Percentiles rank a stretch among this genome's conserved stretches.
Conservation (phyloP, 2,888 invertebrate species). For the Congeria kusceri region DNA sequence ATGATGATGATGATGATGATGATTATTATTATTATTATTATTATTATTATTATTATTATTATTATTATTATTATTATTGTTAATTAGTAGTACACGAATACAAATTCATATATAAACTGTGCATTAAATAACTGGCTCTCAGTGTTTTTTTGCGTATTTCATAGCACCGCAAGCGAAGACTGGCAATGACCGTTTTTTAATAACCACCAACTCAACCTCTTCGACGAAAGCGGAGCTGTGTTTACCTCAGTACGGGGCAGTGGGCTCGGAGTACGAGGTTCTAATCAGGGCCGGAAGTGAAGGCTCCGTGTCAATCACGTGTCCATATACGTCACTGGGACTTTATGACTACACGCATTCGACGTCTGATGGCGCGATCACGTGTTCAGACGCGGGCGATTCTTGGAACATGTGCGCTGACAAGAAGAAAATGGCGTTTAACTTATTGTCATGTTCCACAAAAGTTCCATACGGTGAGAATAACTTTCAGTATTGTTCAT, state of each 20-base stretch:
- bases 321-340: slow-evolving; percentile 56
- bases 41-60: no score
- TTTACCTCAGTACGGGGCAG: slow-evolving; percentile 41
- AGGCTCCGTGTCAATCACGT: slow-evolving; percentile 28
- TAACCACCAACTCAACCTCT: slow-evolving; percentile 10
- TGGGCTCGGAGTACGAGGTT: slow-evolving; percentile 53
- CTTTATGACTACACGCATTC: slow-evolving; percentile 53
- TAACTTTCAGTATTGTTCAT: no score
- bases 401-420: slow-evolving; percentile 50
- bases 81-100: no score
- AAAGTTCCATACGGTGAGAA: slow-evolving; percentile 56
- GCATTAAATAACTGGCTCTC: no score
- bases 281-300: slow-evolving; percentile 54
- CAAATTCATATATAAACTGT: no score
- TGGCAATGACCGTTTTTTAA: slow-evolving; percentile 33
- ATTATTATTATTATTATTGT: no score
- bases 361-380: slow-evolving; percentile 1
- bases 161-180: slow-evolving; percentile 48
- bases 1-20: no score
- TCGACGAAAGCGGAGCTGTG: slow-evolving; percentile 15
- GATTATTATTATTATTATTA: no score
- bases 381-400: slow-evolving; percentile 39
- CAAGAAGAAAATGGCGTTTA: slow-evolving; percentile 46
- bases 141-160: no score
- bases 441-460: slow-evolving; percentile 40